These are phyloP conservation scores for Meriones unguiculatus DNA, from an alignment of 2,113 vertebrate genomes.

Conservation along the genomic window DNA sequence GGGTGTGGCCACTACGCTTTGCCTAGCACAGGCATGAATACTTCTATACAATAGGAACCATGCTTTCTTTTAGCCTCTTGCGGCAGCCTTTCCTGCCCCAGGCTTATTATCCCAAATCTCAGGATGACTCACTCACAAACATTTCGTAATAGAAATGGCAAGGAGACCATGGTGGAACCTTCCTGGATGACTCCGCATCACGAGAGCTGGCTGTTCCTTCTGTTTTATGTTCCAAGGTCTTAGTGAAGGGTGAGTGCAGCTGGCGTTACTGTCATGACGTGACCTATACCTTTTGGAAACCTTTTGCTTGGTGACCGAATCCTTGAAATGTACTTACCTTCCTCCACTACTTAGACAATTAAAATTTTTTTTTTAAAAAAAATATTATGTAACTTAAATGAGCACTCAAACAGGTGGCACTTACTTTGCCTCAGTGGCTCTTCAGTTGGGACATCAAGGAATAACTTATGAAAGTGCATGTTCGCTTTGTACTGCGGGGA, in stretches of 20 bases:
- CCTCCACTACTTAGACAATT: not conserved
- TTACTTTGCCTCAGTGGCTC: conserved; percentile 96
- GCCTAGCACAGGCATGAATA: not conserved
- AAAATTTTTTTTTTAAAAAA: too few relatives aligned
- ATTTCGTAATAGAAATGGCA: not conserved
- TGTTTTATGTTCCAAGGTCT: not conserved
- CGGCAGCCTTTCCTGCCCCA: not conserved
- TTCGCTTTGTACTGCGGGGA: conserved; percentile 93
- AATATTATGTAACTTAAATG: not conserved
- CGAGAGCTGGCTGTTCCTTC: not conserved
- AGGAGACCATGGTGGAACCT: not conserved
- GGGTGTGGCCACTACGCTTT: fast-evolving
- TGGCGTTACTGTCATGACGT: too few relatives aligned
- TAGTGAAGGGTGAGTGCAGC: not conserved
- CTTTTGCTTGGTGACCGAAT: not conserved
- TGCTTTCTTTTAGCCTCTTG: not conserved
- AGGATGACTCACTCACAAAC: not conserved
- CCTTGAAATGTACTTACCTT: too few relatives aligned
- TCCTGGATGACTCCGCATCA: not conserved
- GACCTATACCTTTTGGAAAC: not conserved
- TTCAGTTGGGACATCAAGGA: conserved; percentile 94
- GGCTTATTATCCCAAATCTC: not conserved
- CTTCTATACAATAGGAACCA: too few relatives aligned
- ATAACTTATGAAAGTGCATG: conserved; percentile 97
- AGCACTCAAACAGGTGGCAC: conserved; percentile 72